Evolutionary conservation across 2,888 invertebrate genomes (phyloP).

Genomic region (Halictus ligatus): DNA sequence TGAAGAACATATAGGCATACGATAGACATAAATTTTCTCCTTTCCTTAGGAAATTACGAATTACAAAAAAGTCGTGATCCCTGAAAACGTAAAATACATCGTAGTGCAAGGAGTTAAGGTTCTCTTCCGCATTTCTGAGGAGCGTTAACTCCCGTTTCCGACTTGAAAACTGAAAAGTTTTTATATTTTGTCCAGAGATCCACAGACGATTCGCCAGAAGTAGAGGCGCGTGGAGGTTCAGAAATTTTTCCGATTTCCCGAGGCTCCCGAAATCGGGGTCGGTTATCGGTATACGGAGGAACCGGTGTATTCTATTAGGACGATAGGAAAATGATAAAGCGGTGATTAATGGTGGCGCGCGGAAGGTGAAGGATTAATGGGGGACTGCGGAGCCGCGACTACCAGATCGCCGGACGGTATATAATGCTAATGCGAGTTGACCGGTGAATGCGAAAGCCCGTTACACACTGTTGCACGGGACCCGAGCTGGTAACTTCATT

Average conservation of each 20-base stretch:
- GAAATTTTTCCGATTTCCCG: background rate
- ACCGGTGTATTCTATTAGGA: slow-evolving; percentile 61
- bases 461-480: slow-evolving; percentile 63
- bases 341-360: slow-evolving; percentile 67
- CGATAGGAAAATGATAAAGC: slow-evolving; percentile 72
- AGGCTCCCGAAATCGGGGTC: background rate
- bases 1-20: no score
- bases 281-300: background rate
- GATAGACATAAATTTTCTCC: no score
- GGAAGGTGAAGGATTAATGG: slow-evolving; percentile 70
- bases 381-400: slow-evolving; percentile 57
- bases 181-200: background rate
- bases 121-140: no score
- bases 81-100: no score
- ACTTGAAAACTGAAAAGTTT: no score
- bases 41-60: no score
- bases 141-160: no score
- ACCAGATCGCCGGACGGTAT: slow-evolving; percentile 69
- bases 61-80: no score
- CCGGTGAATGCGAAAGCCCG: slow-evolving; percentile 70
- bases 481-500: slow-evolving; percentile 66
- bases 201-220: background rate
- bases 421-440: slow-evolving; percentile 73
- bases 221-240: background rate
- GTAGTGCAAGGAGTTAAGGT: no score